Percentiles rank a stretch among this genome's conserved stretches.
Conservation (phyloP, 2,113 vertebrate genomes). For the Eclectus roratus region DNA sequence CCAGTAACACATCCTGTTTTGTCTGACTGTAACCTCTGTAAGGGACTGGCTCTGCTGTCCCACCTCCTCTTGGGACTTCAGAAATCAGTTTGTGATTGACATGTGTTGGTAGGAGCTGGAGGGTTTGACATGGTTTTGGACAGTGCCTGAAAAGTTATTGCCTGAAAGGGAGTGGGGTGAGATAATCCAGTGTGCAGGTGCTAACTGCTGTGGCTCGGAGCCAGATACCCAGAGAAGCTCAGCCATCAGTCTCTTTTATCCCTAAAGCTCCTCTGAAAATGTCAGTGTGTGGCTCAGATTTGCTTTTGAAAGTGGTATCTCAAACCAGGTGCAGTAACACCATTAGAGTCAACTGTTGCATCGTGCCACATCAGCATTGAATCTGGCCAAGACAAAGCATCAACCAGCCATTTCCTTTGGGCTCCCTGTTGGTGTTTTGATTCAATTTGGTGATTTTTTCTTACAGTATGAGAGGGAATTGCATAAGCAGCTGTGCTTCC, state of each 20-base stretch:
- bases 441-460: not conserved
- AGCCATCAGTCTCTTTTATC: not conserved
- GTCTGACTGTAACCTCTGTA: not conserved
- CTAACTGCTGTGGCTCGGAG: not conserved
- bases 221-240: not conserved
- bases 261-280: not conserved
- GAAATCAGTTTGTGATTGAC: not conserved
- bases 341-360: rapidly evolving
- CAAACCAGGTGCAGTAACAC: not conserved
- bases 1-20: not conserved
- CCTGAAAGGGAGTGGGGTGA: not conserved
- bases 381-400: not conserved
- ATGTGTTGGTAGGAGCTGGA: not conserved
- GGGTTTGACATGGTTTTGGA: not conserved
- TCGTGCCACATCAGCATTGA: rapidly evolving
- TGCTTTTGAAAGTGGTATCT: rapidly evolving
- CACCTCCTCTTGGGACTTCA: not conserved
- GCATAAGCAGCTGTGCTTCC: not conserved
- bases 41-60: not conserved
- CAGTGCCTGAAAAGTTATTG: not conserved
- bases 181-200: not conserved
- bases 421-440: not conserved
- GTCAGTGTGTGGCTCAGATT: not conserved
- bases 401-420: not conserved
- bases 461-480: not conserved